phyloP scores from a whole-genome alignment of 2,888 invertebrate species.

The Tachystola acroxantha region DNA sequence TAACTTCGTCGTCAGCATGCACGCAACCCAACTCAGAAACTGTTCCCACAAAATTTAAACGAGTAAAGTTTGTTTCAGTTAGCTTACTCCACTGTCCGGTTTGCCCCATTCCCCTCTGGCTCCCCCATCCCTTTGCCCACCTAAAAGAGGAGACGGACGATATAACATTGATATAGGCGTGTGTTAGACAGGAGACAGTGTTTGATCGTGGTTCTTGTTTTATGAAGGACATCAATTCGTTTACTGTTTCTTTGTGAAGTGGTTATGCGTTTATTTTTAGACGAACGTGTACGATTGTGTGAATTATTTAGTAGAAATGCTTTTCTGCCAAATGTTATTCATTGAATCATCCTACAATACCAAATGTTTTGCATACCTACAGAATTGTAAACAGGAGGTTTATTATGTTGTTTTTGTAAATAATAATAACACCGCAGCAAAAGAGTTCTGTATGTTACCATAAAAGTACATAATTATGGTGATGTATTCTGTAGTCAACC shows the following conservation, averaged over 20 bases:
- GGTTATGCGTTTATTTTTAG: background rate
- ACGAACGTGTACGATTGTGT: too few relatives aligned
- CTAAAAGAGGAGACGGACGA: slow-evolving; percentile 19
- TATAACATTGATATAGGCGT: slow-evolving; percentile 47
- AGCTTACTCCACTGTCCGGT: slow-evolving; percentile 64
- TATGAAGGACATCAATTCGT: slow-evolving; percentile 32
- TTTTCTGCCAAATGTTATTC: too few relatives aligned
- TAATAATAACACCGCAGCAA: too few relatives aligned
- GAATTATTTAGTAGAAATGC: too few relatives aligned
- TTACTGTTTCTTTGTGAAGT: slow-evolving; percentile 6
- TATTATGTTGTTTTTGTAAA: too few relatives aligned
- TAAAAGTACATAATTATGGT: too few relatives aligned
- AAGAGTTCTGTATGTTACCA: too few relatives aligned
- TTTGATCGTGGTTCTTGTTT: slow-evolving; percentile 44
- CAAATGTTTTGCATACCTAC: too few relatives aligned
- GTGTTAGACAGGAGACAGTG: slow-evolving; percentile 49
- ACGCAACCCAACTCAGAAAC: slow-evolving; percentile 55
- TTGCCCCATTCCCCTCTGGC: slow-evolving; percentile 24
- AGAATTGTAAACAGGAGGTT: too few relatives aligned
- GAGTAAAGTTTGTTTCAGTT: slow-evolving; percentile 74
- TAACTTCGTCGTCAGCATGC: slow-evolving; percentile 55
- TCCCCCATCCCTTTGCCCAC: slow-evolving; percentile 13
- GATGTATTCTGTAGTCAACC: too few relatives aligned
- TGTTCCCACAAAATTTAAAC: slow-evolving; percentile 72
- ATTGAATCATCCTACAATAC: too few relatives aligned